Conservation (phyloP, 2,113 vertebrate genomes). For the Emydocephalus ijimae region DNA sequence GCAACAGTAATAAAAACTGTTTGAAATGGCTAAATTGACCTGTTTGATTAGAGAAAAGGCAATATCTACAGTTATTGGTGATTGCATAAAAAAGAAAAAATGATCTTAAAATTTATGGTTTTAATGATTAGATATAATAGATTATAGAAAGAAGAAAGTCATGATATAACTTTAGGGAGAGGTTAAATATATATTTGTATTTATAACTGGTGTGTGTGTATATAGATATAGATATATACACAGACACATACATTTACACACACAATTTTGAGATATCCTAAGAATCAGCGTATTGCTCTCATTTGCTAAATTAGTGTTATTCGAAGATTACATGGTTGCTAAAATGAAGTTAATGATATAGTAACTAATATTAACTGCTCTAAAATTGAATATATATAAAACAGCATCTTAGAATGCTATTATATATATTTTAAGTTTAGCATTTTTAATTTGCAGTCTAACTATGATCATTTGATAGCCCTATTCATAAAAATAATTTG, state of each 20-base stretch:
- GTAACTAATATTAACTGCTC: neutral
- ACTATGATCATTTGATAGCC: neutral
- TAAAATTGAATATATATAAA: neutral
- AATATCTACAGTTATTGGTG: neutral
- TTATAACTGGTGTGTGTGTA: neutral
- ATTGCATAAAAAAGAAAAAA: neutral
- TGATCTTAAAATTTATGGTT: neutral
- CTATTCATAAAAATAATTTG: neutral
- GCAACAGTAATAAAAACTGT: neutral
- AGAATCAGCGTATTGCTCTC: neutral
- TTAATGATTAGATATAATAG: neutral
- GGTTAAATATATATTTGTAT: neutral
- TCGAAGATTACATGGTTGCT: constrained; percentile 2
- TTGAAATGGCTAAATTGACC: neutral
- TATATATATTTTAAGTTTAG: neutral
- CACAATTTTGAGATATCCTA: neutral
- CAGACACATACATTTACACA: no score
- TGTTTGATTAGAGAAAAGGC: neutral
- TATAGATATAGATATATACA: no score
- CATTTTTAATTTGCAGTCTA: neutral
- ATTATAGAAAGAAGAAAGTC: neutral
- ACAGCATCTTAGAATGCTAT: neutral
- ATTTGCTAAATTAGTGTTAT: constrained; percentile 1
- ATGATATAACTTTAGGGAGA: neutral
- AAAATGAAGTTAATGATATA: neutral